Evolutionary conservation across 2,797 vertebrate species (phyloP), one percentile per base, ranked within the genome.

Genomic region (Bufotes viridis): DNA sequence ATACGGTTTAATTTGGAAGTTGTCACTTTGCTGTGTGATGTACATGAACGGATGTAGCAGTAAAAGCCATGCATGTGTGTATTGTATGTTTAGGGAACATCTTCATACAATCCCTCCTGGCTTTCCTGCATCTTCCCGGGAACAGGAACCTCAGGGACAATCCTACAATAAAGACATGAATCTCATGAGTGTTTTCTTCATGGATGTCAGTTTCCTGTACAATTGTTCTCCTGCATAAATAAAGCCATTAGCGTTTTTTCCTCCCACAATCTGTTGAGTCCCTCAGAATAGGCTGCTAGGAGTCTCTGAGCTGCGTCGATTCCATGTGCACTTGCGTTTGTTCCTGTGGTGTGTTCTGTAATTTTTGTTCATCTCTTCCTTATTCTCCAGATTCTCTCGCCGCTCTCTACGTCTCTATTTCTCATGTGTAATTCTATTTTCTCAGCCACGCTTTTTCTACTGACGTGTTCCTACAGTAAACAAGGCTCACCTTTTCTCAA

Each of bases 401-500:
- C 0, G n/a, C 55, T 75, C 18, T 24, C 22, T 85, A 42, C 13
- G 67, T 17, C 49, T 51, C 34, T 78, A 55, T 24, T 26, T 63
- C 49, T 81, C 58, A 63, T 65, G 26, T 76, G 51, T 89, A 85
- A 85, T 85, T 84, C 84, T 82, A 24, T 75, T 86, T 86, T 86
- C 78, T 49, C 78, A 81, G 34, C 57, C 58, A 29, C 57, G 29
- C 61, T 67, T 83, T 67, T 63, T 69, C 70, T 69, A 61, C 79
- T 86, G 87, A 82, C 79, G 79, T 76, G 61, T 86, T 86, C 61
- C 53, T 82, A 81, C 70, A 55, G 81, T 83, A 87, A 89, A 89
- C 74, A 89, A 83, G 61, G n/a, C 61, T 89, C 81, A 89, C 88
- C 79, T 89, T 89, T 82, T 89, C 63, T 82, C 84, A 70, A 81